Conservation (phyloP, 2,797 vertebrate genomes). For the Tympanoctomys barrerae region DNA sequence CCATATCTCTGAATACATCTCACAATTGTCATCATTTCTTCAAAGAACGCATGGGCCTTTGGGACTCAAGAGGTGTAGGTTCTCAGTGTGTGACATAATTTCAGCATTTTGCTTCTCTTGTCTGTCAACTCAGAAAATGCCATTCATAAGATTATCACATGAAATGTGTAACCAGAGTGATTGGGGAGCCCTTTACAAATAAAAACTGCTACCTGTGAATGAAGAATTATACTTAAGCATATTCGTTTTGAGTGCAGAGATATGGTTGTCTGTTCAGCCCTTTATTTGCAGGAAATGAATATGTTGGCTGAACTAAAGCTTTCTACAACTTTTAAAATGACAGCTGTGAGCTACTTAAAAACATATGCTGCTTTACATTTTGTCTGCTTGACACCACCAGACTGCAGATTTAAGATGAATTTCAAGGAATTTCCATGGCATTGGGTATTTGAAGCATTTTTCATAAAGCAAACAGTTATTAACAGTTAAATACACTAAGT, state of each 20-base stretch:
- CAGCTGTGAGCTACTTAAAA: conserved; percentile 79
- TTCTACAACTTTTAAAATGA: conserved; percentile 53
- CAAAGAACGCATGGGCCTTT: neutral
- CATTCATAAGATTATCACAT: neutral
- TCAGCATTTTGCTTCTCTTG: neutral
- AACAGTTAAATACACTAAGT: conserved; percentile 12
- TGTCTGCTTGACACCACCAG: conserved; percentile 67
- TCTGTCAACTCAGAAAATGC: conserved; percentile 43
- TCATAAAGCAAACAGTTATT: conserved; percentile 56
- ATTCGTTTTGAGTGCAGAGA: conserved; percentile 56
- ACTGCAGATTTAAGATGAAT: conserved; percentile 71
- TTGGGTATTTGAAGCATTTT: conserved; percentile 55
- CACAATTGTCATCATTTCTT: neutral
- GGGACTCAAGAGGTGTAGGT: neutral
- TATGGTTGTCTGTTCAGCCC: conserved; percentile 32
- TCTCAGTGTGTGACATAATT: neutral
- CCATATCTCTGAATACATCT: conserved; percentile 1
- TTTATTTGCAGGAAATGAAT: conserved; percentile 77
- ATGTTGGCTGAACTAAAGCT: conserved; percentile 66
- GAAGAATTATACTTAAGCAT: conserved; percentile 29
- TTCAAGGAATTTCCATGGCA: conserved; percentile 68
- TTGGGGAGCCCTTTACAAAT: conserved; percentile 10
- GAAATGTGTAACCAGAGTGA: neutral
- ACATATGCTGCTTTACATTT: conserved; percentile 76
- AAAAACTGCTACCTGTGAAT: conserved; percentile 23